Conservation (phyloP, 1,140 invertebrate genomes). For the Ruditapes philippinarum region DNA sequence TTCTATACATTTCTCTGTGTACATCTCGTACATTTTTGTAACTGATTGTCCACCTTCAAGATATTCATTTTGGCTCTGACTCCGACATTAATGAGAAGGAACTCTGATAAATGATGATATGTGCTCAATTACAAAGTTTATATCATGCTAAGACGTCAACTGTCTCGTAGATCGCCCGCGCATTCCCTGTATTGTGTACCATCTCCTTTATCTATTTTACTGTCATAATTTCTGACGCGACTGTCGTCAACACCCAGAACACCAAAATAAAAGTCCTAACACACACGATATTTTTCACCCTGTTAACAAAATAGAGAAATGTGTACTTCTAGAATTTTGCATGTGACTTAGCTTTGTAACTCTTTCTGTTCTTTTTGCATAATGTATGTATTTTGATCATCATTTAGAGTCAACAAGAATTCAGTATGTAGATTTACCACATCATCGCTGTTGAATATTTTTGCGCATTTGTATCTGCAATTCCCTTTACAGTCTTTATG, state of each 20-base stretch:
- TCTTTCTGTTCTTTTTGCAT: not conserved
- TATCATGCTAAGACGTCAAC: not conserved
- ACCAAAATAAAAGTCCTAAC: slow-evolving; percentile 1
- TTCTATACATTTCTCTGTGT: slow-evolving; percentile 29
- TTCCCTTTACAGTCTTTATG: not conserved
- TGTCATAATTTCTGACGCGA: not conserved
- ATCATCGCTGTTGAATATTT: not conserved
- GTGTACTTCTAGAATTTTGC: not conserved
- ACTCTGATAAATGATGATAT: not conserved
- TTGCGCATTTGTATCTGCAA: not conserved
- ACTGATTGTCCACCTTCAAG: not conserved
- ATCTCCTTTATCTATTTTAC: not conserved
- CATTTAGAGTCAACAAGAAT: not conserved
- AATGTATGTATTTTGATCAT: not conserved
- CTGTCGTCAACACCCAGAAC: not conserved
- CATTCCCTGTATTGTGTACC: not conserved
- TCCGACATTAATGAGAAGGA: not conserved
- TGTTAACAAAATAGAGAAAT: not conserved
- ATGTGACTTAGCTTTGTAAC: not conserved
- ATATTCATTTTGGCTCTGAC: not conserved
- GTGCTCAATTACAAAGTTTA: not conserved
- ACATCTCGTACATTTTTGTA: slow-evolving; percentile 3
- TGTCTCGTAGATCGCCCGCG: not conserved
- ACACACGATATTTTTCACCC: not conserved
- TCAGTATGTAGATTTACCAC: too few species aligned